Conservation (phyloP, 92 coral and sea anemone species). For the Pocillopora meandrina region DNA sequence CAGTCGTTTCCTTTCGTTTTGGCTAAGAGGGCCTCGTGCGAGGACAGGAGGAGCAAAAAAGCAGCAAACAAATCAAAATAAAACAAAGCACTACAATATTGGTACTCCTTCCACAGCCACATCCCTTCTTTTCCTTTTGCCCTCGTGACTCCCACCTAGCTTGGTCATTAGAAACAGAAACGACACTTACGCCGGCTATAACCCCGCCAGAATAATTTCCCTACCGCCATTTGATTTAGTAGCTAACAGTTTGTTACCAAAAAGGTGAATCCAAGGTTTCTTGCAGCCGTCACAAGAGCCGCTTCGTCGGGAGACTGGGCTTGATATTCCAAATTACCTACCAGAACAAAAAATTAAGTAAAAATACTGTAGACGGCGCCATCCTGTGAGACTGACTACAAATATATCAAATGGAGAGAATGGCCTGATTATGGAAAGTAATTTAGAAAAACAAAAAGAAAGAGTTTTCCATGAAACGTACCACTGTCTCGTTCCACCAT, state of each 20-base stretch:
- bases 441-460: neutral
- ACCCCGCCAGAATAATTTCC: neutral
- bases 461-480: constrained; percentile 12
- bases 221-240: neutral
- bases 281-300: constrained; percentile 97
- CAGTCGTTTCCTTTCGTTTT: too few relatives aligned
- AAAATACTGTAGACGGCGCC: neutral
- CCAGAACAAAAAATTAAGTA: neutral
- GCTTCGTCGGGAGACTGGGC: constrained; percentile 99
- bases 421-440: too few relatives aligned
- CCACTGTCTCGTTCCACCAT: constrained; percentile 84
- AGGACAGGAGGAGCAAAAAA: too few relatives aligned
- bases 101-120: too few relatives aligned
- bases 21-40: too few relatives aligned
- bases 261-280: constrained; percentile 95
- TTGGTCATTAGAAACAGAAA: too few relatives aligned
- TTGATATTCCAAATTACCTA: constrained; percentile 88
- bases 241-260: constrained; percentile 59
- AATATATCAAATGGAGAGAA: too few relatives aligned
- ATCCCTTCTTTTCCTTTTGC: too few relatives aligned
- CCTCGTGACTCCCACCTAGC: too few relatives aligned
- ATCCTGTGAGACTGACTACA: too few relatives aligned
- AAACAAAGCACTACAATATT: too few relatives aligned
- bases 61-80: too few relatives aligned
- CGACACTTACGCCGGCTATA: neutral